phyloP scores from a whole-genome alignment of 2,113 vertebrate species.

The Eulemur rufifrons region DNA sequence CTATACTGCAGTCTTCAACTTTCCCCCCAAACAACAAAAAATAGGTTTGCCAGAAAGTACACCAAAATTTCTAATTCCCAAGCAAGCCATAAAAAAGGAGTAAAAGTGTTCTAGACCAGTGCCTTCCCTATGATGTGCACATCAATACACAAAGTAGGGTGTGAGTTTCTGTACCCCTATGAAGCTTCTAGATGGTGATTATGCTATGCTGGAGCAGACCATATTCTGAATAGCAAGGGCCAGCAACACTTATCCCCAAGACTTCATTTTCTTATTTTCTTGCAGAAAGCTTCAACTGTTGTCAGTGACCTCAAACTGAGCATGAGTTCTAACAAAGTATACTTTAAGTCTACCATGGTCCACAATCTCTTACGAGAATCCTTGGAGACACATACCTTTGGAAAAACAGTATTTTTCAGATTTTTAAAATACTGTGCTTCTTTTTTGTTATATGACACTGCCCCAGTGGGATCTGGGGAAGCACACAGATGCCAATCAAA shows the following conservation, averaged over 20 bases:
- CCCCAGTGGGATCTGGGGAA: not conserved
- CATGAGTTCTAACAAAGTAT: not conserved
- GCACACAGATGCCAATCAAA: not conserved
- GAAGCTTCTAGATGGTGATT: not conserved
- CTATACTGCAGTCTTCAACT: not conserved
- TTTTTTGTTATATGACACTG: not conserved
- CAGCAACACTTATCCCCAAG: not conserved
- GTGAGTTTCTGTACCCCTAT: not conserved
- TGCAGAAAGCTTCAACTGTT: not conserved
- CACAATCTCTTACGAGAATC: not conserved
- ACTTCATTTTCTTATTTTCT: not conserved
- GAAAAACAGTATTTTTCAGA: not conserved
- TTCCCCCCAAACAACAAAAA: not conserved
- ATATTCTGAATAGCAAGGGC: not conserved
- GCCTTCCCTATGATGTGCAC: not conserved
- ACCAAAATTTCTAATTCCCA: not conserved
- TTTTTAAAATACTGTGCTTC: not conserved
- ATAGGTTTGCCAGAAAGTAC: not conserved
- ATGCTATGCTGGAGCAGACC: not conserved
- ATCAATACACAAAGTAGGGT: rapidly evolving
- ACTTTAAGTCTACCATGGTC: not conserved
- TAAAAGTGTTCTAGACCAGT: not conserved
- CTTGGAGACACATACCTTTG: not conserved
- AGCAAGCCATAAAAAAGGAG: not conserved
- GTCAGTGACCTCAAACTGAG: not conserved